Percentiles rank a stretch among this genome's conserved stretches.
Conservation (phyloP, 2,888 invertebrate genomes). For the Chrysina gloriosa region DNA sequence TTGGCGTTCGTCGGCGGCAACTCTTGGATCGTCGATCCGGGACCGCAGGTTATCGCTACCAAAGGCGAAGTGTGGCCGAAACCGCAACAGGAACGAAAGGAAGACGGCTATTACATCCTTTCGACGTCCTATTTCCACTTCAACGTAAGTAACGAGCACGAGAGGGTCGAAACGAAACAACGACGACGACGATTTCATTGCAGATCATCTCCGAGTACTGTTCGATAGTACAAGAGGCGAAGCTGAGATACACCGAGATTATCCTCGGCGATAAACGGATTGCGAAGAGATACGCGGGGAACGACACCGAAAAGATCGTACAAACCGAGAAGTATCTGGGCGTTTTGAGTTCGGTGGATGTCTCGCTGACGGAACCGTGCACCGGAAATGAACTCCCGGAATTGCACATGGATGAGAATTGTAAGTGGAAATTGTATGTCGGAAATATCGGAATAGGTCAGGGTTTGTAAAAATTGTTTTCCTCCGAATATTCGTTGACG, state of each 20-base stretch:
- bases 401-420: conserved; percentile 80
- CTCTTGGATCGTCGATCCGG: conserved; percentile 60
- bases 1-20: conserved; percentile 4
- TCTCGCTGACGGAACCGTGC: conserved; percentile 72
- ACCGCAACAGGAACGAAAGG: conserved; percentile 68
- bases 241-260: conserved; percentile 67
- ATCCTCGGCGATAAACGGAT: conserved; percentile 57
- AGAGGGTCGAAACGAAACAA: conserved; percentile 50
- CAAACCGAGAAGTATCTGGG: conserved; percentile 56
- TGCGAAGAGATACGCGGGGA: conserved; percentile 36
- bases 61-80: conserved; percentile 78
- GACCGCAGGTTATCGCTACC: conserved; percentile 69
- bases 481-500: too few relatives aligned
- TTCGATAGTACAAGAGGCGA: conserved; percentile 69
- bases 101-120: conserved; percentile 64
- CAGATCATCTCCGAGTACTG: conserved; percentile 67
- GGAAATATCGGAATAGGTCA: too few relatives aligned
- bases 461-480: too few relatives aligned
- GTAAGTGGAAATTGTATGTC: too few relatives aligned
- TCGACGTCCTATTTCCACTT: conserved; percentile 67
- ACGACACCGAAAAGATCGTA: neutral
- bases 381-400: conserved; percentile 71
- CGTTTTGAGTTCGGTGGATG: conserved; percentile 66
- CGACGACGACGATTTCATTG: conserved; percentile 51
- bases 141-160: conserved; percentile 64